Conservation (phyloP, 2,888 invertebrate genomes). For the Calephelis perditalis region DNA sequence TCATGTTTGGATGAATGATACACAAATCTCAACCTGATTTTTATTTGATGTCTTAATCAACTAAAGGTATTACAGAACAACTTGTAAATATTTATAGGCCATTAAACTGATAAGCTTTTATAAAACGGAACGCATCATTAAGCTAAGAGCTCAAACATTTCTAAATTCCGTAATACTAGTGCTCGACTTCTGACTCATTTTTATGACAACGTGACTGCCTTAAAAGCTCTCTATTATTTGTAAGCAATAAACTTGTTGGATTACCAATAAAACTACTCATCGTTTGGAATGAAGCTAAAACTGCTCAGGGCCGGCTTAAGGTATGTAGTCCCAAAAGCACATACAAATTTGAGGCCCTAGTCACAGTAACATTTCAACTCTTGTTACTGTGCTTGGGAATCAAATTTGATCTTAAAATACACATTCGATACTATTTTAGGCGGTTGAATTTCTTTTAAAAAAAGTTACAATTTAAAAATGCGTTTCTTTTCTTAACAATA, state of each 20-base stretch:
- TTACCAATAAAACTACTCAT: conserved; percentile 3
- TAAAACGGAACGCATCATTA: conserved; percentile 4
- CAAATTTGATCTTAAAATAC: too few relatives aligned
- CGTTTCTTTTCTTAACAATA: too few relatives aligned
- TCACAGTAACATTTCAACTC: too few relatives aligned
- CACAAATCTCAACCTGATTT: not conserved
- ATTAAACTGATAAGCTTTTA: conserved; percentile 9
- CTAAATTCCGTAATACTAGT: conserved; percentile 6
- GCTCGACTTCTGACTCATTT: conserved; percentile 5
- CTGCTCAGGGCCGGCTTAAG: too few relatives aligned
- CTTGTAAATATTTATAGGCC: conserved; percentile 11
- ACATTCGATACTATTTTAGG: too few relatives aligned
- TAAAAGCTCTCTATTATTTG: conserved; percentile 12
- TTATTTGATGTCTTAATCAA: conserved; percentile 1
- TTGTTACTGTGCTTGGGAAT: too few relatives aligned
- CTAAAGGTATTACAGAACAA: conserved; percentile 3
- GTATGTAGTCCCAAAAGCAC: too few relatives aligned
- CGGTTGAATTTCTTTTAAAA: too few relatives aligned
- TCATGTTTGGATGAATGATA: too few relatives aligned
- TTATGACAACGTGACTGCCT: conserved; percentile 3
- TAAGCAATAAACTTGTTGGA: conserved; percentile 7
- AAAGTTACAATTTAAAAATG: too few relatives aligned
- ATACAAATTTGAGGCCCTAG: too few relatives aligned
- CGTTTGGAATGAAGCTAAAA: too few relatives aligned
- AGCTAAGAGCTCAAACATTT: conserved; percentile 8